A percentile compares a stretch with the other conserved stretches of the same genome.
Conservation (phyloP, 35 echinoderm and acorn worm species). For the Hemicentrotus pulcherrimus region DNA sequence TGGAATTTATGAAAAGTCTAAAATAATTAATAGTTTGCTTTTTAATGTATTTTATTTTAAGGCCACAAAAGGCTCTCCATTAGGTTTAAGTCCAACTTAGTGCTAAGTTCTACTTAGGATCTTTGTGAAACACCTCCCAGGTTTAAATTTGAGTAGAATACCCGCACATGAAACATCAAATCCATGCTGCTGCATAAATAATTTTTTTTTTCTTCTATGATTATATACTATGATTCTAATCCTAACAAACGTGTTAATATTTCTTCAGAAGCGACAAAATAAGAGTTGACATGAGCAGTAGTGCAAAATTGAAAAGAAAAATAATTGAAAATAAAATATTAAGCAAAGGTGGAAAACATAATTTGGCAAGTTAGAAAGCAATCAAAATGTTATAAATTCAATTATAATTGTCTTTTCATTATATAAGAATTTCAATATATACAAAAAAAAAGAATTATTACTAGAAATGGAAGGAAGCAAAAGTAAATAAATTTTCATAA, state of each 20-base stretch:
- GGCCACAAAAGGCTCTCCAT: too few relatives aligned
- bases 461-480: neutral
- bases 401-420: neutral
- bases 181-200: too few relatives aligned
- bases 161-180: too few relatives aligned
- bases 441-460: neutral
- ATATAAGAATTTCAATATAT: conserved; percentile 21
- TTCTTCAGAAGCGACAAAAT: neutral
- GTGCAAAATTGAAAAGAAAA: neutral
- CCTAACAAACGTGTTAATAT: neutral
- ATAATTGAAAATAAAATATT: neutral
- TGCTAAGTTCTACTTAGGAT: too few relatives aligned
- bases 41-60: too few relatives aligned
- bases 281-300: neutral
- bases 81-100: too few relatives aligned
- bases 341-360: neutral
- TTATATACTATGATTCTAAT: too few relatives aligned
- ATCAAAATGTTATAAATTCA: conserved; percentile 8
- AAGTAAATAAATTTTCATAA: neutral
- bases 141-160: too few relatives aligned
- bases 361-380: conserved; percentile 12
- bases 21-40: too few relatives aligned
- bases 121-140: too few relatives aligned
- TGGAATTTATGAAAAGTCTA: too few relatives aligned
- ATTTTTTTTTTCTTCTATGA: too few relatives aligned